Base-by-base conservation (phyloP, 2,797 vertebrate species). In the Dipus sagitta region DNA sequence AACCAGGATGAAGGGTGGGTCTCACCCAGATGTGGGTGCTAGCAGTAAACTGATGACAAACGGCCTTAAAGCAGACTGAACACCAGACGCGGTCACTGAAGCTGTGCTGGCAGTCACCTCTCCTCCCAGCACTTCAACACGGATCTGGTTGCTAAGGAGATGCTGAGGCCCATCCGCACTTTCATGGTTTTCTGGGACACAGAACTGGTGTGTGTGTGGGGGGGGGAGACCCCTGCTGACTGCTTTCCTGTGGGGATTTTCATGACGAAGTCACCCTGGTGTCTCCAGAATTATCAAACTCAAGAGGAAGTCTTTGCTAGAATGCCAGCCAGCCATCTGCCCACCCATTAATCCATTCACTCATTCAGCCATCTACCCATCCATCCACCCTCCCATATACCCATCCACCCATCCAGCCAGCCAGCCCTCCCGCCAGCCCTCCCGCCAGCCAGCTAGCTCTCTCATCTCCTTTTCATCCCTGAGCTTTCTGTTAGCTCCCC, bases 91-190 rank as follows among this genome's bases (percentile, higher is more conserved):
- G 60, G 38, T 58, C 54, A 47, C 34, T 75, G 58, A 87, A 32
- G 54, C 72, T 83, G 38, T 64, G 30, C 14, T 67, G 71, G 47
- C 24, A 34, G 34, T 54, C 65, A 26, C 64, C 65, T 34, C 30
- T n/a, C n/a, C 84, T 65, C 84, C 42, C 34, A 1, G 58, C 68
- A 30, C 34, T 82, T 34, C 77, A 90, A 23, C 68, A 78, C 75
- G 62, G 85, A 86, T 71, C 42, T 77, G 38, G 81, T 81, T 83
- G 74, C 93, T 92, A 87, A 80, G 82, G 86, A 94, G 32, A 74
- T 23, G 18, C 34, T 64, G 32, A 84, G 62, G 65, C 85, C 87
- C 83, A 24, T 26, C 23, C 30, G 62, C 68, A 47, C 24, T 6
- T 2, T 77, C 70, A 34, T 85, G 72, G 28, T 80, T 84, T 83